Conservation (phyloP, 2,888 invertebrate genomes). For the Heliconius ismenius region DNA sequence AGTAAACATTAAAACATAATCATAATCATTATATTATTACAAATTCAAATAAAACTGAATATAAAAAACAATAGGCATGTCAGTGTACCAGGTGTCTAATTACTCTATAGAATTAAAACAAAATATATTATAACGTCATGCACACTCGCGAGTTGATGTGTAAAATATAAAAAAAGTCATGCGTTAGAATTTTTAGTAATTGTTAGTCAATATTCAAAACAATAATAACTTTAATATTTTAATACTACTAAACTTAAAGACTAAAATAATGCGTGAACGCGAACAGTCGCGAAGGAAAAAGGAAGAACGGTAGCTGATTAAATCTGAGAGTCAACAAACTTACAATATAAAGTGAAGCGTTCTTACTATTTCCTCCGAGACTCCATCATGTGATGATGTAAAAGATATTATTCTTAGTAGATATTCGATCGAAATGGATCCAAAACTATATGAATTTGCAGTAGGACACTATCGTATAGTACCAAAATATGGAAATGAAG, state of each 20-base stretch:
- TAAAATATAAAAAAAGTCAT: conserved; percentile 72
- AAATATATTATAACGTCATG: conserved; percentile 67
- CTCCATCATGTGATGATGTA: conserved; percentile 57
- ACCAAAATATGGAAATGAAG: conserved; percentile 41
- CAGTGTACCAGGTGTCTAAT: conserved; percentile 57
- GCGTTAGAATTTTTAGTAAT: conserved; percentile 78
- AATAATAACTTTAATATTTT: conserved; percentile 48
- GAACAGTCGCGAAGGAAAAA: conserved; percentile 64
- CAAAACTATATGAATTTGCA: conserved; percentile 63
- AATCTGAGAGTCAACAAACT: conserved; percentile 61
- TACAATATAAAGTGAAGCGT: conserved; percentile 61
- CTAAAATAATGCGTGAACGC: conserved; percentile 57
- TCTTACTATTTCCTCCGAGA: conserved; percentile 67
- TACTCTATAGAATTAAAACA: conserved; percentile 45
- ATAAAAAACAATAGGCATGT: conserved; percentile 64
- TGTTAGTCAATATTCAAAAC: conserved; percentile 80
- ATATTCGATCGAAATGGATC: conserved; percentile 55
- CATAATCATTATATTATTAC: conserved; percentile 37
- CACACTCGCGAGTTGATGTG: conserved; percentile 76
- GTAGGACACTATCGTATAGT: conserved; percentile 64
- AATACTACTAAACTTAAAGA: conserved; percentile 47
- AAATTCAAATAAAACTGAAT: conserved; percentile 47
- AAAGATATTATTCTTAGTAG: conserved; percentile 43
- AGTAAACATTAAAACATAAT: conserved; percentile 71
- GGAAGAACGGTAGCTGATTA: conserved; percentile 65